phyloP scores from a whole-genome alignment of 2,888 invertebrate genomes.

The Spodoptera exigua region DNA sequence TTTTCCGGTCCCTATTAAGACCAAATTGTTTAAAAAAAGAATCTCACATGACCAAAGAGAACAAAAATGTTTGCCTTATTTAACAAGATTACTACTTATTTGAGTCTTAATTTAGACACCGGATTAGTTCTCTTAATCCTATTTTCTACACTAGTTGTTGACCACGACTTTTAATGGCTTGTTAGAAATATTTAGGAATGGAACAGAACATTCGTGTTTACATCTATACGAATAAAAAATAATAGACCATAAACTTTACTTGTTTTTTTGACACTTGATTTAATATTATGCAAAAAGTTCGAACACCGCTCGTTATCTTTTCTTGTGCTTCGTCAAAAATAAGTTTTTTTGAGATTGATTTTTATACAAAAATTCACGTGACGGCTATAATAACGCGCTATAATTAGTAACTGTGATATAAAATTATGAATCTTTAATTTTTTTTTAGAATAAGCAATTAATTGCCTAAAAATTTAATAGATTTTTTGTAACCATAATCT shows the following conservation, averaged over 20 bases:
- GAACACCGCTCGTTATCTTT: background rate
- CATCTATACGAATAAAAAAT: background rate
- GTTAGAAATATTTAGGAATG: conserved; percentile 14
- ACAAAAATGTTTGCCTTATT: conserved; percentile 35
- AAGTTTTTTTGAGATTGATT: background rate
- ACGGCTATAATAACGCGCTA: conserved; percentile 11
- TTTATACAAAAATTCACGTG: conserved; percentile 2
- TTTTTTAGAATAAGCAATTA: no score
- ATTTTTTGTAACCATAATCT: no score
- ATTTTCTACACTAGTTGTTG: conserved; percentile 41
- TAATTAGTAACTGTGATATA: background rate
- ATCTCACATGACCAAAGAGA: background rate
- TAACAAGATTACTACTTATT: conserved; percentile 36
- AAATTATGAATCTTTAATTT: no score
- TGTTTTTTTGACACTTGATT: conserved; percentile 2
- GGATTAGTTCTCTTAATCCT: conserved; percentile 41
- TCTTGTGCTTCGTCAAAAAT: conserved; percentile 9
- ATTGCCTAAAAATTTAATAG: no score
- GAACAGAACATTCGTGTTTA: background rate
- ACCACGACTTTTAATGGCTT: conserved; percentile 8
- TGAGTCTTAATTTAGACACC: conserved; percentile 30
- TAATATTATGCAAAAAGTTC: conserved; percentile 5
- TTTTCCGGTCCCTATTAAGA: no score
- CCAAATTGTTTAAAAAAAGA: no score
- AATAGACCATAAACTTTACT: background rate